A percentile compares a stretch with the other conserved stretches of the same genome.
Conservation (phyloP, 2,888 invertebrate species). For the Eupithecia centaureata region DNA sequence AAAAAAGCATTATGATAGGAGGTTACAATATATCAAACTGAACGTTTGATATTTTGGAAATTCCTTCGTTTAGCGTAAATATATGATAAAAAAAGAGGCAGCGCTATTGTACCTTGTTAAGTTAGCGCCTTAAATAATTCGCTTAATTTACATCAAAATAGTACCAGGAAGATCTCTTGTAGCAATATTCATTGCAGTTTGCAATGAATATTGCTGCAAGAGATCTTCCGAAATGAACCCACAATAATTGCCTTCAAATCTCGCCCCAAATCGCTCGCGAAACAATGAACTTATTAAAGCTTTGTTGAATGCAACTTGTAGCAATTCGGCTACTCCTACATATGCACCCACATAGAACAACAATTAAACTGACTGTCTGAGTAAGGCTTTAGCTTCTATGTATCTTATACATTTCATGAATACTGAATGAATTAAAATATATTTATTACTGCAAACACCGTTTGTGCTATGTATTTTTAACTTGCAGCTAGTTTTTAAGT, state of each 20-base stretch:
- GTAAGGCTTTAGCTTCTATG: constrained; percentile 51
- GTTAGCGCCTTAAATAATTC: too few species aligned
- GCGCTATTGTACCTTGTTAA: too few species aligned
- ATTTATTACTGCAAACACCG: neutral
- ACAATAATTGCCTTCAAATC: constrained; percentile 28
- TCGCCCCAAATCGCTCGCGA: constrained; percentile 27
- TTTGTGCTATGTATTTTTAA: neutral
- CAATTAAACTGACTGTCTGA: constrained; percentile 55
- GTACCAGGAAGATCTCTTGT: too few species aligned
- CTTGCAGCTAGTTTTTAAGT: neutral
- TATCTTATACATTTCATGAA: constrained; percentile 55
- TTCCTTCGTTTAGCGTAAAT: too few species aligned
- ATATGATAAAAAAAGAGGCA: too few species aligned
- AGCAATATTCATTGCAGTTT: too few species aligned
- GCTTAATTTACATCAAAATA: neutral
- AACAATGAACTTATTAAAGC: constrained; percentile 35
- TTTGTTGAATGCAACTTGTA: constrained; percentile 55
- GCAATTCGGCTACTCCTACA: constrained; percentile 60
- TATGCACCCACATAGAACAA: constrained; percentile 53
- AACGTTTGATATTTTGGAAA: too few species aligned
- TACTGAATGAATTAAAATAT: constrained; percentile 45
- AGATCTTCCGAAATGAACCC: constrained; percentile 11
- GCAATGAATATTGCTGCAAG: neutral
- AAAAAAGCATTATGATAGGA: too few species aligned
- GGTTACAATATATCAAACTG: too few species aligned